phyloP scores from a whole-genome alignment of 2,113 vertebrate species.

The Reinhardtius hippoglossoides region DNA sequence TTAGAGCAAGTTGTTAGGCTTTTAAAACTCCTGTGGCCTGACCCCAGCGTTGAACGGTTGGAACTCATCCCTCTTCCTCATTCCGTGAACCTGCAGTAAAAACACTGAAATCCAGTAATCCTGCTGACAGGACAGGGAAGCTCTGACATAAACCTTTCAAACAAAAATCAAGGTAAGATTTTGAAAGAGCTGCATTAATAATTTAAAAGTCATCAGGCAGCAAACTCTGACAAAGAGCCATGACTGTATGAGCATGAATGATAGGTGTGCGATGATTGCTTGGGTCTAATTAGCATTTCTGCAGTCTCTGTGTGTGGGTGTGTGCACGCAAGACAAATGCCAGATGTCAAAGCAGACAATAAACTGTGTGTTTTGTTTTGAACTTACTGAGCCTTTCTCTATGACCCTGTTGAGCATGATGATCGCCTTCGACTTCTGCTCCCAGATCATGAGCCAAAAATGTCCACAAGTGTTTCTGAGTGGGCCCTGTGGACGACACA shows the following conservation, averaged over 20 bases:
- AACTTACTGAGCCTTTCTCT: constrained; percentile 94
- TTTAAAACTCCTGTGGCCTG: no score
- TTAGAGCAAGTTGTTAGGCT: no score
- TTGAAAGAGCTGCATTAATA: not conserved
- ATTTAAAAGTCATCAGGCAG: constrained; percentile 8
- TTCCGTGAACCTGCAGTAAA: constrained; percentile 29
- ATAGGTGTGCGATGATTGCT: constrained; percentile 2
- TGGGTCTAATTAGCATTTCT: constrained; percentile 18
- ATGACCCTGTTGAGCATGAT: constrained; percentile 98
- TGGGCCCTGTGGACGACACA: constrained; percentile 87
- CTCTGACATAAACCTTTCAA: not conserved
- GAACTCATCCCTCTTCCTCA: constrained; percentile 27
- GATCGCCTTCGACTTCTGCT: constrained; percentile 94
- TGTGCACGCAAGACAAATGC: not conserved
- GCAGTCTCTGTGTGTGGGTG: constrained; percentile 18
- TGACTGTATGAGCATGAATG: not conserved
- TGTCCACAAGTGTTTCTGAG: constrained; percentile 96
- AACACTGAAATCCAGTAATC: constrained; percentile 47
- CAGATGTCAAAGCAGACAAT: constrained; percentile 24
- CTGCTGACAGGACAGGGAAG: not conserved
- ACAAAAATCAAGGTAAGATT: not conserved
- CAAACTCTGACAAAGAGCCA: not conserved
- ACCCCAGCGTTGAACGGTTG: not conserved
- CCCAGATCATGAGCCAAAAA: constrained; percentile 99
- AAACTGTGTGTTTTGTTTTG: constrained; percentile 27